A percentile compares a stretch with the other conserved stretches of the same genome.
phyloP scores from a whole-genome alignment of 2,888 invertebrate species.

The Acanthosepion pharaonis region DNA sequence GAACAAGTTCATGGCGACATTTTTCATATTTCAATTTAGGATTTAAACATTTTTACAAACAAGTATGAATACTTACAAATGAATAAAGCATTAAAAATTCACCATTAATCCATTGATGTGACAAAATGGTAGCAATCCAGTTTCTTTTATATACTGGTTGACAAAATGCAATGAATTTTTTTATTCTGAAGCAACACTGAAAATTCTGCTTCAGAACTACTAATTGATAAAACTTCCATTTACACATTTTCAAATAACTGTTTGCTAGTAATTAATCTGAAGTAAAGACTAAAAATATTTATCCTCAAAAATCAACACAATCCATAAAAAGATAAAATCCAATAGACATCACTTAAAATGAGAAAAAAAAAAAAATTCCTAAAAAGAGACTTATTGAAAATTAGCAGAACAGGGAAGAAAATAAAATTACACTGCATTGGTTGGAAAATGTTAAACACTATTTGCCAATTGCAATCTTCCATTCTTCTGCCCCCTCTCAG shows the following conservation, averaged over 20 bases:
- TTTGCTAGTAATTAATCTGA: background rate
- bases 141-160: background rate
- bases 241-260: background rate
- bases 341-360: background rate
- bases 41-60: background rate
- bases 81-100: no score
- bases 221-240: background rate
- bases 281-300: background rate
- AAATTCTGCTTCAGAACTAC: background rate
- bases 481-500: background rate
- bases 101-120: no score
- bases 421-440: background rate
- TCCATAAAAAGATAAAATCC: background rate
- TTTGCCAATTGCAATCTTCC: background rate
- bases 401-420: background rate
- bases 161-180: background rate
- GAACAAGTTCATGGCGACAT: background rate
- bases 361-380: background rate
- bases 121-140: no score
- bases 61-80: no score
- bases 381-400: background rate
- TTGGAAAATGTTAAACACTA: background rate
- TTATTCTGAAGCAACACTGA: background rate
- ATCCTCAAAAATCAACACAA: background rate
- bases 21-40: background rate